Percentiles rank a stretch among this genome's conserved stretches.
phyloP scores from a whole-genome alignment of 2,888 invertebrate genomes.

The Blastobasis lacticolella region DNA sequence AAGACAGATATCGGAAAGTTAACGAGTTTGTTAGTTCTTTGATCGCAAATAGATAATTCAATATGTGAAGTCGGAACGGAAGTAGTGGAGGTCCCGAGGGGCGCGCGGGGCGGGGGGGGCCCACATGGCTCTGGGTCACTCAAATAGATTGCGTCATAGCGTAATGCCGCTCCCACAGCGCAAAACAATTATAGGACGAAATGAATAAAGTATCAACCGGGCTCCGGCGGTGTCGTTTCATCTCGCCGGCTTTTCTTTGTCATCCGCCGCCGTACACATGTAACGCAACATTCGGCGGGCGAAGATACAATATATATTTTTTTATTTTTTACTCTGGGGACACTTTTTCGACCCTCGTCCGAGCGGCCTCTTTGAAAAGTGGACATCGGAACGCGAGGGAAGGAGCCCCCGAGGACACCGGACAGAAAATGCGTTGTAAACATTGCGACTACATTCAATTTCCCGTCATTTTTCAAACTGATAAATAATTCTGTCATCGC shows the following conservation, averaged over 20 bases:
- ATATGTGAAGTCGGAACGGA: slow-evolving; percentile 30
- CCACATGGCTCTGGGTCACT: slow-evolving; percentile 58
- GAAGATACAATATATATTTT: slow-evolving; percentile 69
- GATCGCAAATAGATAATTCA: slow-evolving; percentile 43
- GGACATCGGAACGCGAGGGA: slow-evolving; percentile 75
- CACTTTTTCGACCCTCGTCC: slow-evolving; percentile 75
- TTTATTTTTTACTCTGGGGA: slow-evolving; percentile 72
- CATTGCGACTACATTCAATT: slow-evolving; percentile 76
- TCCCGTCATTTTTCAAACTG: slow-evolving; percentile 76
- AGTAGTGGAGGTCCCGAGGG: slow-evolving; percentile 20
- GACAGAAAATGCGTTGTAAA: slow-evolving; percentile 75
- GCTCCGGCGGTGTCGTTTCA: slow-evolving; percentile 41
- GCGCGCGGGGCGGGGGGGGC: slow-evolving; percentile 18
- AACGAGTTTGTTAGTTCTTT: slow-evolving; percentile 22
- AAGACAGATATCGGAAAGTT: no score
- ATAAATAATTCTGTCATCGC: slow-evolving; percentile 76
- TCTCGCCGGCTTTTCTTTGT: slow-evolving; percentile 52
- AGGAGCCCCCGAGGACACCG: slow-evolving; percentile 70
- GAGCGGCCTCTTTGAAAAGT: slow-evolving; percentile 74
- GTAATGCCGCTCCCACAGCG: slow-evolving; percentile 50
- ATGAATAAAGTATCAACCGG: slow-evolving; percentile 58
- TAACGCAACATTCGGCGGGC: slow-evolving; percentile 56
- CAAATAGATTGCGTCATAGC: slow-evolving; percentile 64
- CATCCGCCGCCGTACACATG: slow-evolving; percentile 47
- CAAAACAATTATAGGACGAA: slow-evolving; percentile 63